Evolutionary conservation across 2,113 vertebrate species (phyloP), one percentile per base, ranked within the genome.

Genomic region (Aepyceros melampus): DNA sequence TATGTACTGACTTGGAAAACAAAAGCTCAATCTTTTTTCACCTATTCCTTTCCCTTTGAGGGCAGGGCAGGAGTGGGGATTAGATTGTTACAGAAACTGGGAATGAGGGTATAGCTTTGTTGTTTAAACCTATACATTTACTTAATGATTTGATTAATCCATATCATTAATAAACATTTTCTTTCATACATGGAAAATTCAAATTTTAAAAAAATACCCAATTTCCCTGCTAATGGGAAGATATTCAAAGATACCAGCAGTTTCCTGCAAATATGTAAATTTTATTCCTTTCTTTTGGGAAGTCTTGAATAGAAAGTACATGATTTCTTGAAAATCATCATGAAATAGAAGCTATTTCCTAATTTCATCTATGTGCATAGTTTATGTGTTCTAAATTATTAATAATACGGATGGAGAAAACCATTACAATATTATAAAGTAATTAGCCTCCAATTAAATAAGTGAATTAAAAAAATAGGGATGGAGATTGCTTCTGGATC

Each of bases 341-440:
- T 36, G 25, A 97, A 95, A 87, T 95, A 87, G 94, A 95, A 96
- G 78, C 74, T 67, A n/a, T 89, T 97, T 94, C 86, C n/a, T 91
- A 94, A 94, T 96, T 96, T 87, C 86, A 93, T 83, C 67, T 94
- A 21, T 40, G 43, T 94, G 76, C 64, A 49, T 93, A 93, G 58
- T 94, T 85, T 89, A 45, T 40, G 43, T 89, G 53, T 91, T 94
- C 67, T 86, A 88, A 96, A 86, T 67, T 86, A 76, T 76, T 76
- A 76, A 76, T 76, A 76, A 95, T 55, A 93, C 10, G 40, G 85
- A 94, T 90, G 36, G 33, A 84, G 31, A 62, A 62, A 62, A 62
- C 60, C 60, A 62, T 62, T 31, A 62, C 6, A 62, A 62, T 62
- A 62, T 62, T 62, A 13, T 62, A 56, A 56, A 56, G 55, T 25